A percentile compares a stretch with the other conserved stretches of the same genome.
These are phyloP conservation scores for Alsophila aescularia DNA, from an alignment of 2,888 invertebrate species.

Conservation along the genomic window DNA sequence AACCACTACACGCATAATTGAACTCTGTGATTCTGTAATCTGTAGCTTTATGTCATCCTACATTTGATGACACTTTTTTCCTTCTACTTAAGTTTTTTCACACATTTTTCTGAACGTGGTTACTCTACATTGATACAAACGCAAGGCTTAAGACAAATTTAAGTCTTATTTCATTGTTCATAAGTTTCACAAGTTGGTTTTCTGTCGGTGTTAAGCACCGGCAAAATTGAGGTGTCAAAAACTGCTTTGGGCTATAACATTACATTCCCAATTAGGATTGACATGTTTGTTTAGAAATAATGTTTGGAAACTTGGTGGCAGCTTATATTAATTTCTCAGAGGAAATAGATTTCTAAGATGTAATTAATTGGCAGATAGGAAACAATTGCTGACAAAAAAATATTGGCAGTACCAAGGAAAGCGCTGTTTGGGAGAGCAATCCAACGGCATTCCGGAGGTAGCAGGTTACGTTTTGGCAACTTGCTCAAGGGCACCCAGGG, in stretches of 20 bases:
- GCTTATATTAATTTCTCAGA: not conserved
- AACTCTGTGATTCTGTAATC: too few relatives aligned
- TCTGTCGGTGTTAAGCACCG: too few relatives aligned
- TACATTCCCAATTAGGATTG: too few relatives aligned
- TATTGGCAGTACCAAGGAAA: too few relatives aligned
- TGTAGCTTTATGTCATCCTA: too few relatives aligned
- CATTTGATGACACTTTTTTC: too few relatives aligned
- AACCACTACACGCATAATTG: too few relatives aligned
- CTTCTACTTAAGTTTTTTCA: not conserved
- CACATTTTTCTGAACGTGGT: conserved; percentile 3
- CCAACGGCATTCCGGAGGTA: too few relatives aligned
- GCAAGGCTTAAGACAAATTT: conserved; percentile 10
- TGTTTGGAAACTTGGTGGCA: conserved; percentile 16
- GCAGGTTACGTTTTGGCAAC: too few relatives aligned
- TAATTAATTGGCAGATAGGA: not conserved
- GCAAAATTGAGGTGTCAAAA: conserved; percentile 17
- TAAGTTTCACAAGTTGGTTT: not conserved
- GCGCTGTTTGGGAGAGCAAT: too few relatives aligned
- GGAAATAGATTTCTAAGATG: not conserved
- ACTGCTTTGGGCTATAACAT: conserved; percentile 9
- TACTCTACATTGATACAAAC: not conserved
- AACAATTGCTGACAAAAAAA: too few relatives aligned
- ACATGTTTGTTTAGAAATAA: conserved; percentile 22
- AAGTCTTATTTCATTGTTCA: conserved; percentile 14
- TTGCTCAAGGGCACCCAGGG: too few relatives aligned